Percentiles rank a stretch among this genome's conserved stretches.
These are phyloP conservation scores for Erebia ligea DNA, from an alignment of 2,888 invertebrate genomes.

Conservation along the genomic window DNA sequence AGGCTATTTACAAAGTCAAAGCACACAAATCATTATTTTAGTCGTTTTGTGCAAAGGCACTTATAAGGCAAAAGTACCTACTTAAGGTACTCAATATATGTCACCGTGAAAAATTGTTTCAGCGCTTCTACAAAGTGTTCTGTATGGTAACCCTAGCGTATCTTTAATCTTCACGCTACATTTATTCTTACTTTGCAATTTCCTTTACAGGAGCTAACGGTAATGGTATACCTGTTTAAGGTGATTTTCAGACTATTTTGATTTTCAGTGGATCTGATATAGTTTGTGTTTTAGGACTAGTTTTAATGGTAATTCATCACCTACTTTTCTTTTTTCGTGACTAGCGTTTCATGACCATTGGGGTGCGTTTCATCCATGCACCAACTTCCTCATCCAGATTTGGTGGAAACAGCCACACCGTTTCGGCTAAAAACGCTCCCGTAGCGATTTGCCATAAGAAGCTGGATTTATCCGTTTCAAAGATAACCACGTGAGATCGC, in stretches of 20 bases:
- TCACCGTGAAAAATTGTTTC: slow-evolving; percentile 44
- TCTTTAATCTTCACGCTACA: slow-evolving; percentile 31
- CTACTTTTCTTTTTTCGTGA: no score
- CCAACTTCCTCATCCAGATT: no score
- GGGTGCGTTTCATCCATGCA: no score
- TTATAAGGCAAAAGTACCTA: slow-evolving; percentile 10
- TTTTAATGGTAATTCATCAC: no score
- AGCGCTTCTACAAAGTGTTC: slow-evolving; percentile 22
- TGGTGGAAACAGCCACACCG: no score
- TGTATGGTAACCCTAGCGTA: slow-evolving; percentile 15
- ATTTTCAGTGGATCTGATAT: background rate
- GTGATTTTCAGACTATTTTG: background rate
- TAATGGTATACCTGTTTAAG: slow-evolving; percentile 6
- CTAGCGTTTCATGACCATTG: no score
- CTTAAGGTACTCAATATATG: slow-evolving; percentile 41
- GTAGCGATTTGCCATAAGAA: no score
- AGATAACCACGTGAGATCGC: no score
- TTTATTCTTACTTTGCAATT: slow-evolving; percentile 29
- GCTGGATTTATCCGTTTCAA: no score
- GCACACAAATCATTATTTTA: background rate
- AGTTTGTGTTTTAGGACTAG: no score
- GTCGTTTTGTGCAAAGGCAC: background rate
- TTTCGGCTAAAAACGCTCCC: no score
- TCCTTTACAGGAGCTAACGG: slow-evolving; percentile 13
- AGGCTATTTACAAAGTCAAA: background rate